Base-by-base conservation (phyloP, 2,113 vertebrate species). In the Paracanthobrama guichenoti region DNA sequence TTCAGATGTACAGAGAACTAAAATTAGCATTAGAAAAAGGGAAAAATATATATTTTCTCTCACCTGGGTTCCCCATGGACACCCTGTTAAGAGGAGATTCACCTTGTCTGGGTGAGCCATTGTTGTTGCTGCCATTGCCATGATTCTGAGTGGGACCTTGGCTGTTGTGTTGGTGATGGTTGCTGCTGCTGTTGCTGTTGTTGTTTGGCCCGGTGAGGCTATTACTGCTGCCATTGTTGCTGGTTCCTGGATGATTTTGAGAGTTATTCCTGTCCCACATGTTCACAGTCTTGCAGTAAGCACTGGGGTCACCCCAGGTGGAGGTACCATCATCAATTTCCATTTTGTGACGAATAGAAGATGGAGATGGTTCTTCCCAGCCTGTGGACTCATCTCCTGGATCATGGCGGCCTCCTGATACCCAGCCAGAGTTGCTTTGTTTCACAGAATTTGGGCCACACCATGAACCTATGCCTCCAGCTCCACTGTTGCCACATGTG, bases 251-350 rank as follows among this genome's bases (percentile, higher is more conserved):
- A 87, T 92, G 95, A 93, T 92, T 93, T 93, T 93, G 95, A 86
- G 95, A 91, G 92, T 95, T 97, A 92, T 98, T 99, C 89, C 96
- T 96, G 92, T 99, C 98, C 98, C 98, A 99, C 97, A 99, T 95
- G 91, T 98, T 99, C 93, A 97, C 97, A 90, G 95, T 94, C 93
- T 97, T 97, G 92, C 93, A 96, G 94, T 96, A 95, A 86, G 91
- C 88, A 90, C 86, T 96, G 22, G 98, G 97, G 94, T 99, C 97
- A 12, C 97, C 98, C 98, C 98, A 99, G 89, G 97, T 97, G 90
- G 98, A 97, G 90, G 97, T 99, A 93, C 98, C 98, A 78, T 99
- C 98, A 84, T 99, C 98, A 1, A 99, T 98, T 92, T 99, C 98
- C 96, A 98, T 98, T 92, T 99, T 99, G 88, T 97, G 97, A 57